Conservation (phyloP, 2,797 vertebrate genomes). For the Catamblyrhynchus diadema region DNA sequence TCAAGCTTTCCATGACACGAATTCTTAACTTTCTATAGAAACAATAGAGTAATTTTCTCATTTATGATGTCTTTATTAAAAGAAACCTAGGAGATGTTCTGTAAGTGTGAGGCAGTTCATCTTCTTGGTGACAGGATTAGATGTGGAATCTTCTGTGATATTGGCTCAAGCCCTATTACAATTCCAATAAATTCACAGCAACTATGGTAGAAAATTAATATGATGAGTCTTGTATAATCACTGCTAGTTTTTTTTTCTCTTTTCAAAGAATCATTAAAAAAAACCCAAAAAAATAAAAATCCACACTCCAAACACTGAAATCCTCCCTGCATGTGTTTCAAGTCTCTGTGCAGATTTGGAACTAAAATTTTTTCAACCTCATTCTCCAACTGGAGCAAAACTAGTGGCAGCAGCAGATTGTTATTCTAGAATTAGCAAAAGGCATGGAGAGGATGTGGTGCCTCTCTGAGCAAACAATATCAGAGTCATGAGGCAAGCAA, state of each 20-base stretch:
- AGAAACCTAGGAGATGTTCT: neutral
- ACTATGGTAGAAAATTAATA: neutral
- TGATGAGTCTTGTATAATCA: neutral
- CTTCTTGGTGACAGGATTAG: neutral
- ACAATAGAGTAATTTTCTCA: neutral
- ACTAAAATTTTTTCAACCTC: neutral
- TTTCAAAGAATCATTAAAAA: neutral
- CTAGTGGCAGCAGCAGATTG: neutral
- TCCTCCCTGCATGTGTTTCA: neutral
- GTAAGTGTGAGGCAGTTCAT: neutral
- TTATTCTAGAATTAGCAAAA: neutral
- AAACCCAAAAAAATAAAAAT: neutral
- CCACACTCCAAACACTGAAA: neutral
- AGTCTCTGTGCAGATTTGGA: neutral
- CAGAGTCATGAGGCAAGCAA: neutral
- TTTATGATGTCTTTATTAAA: neutral
- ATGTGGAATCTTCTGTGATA: neutral
- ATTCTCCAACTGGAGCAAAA: neutral
- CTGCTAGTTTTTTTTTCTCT: neutral
- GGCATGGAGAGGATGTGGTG: neutral
- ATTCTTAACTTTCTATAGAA: neutral
- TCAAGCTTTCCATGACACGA: neutral
- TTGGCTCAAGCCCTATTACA: neutral
- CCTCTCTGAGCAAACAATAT: neutral
- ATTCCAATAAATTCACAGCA: neutral